Evolutionary conservation across 2,888 invertebrate species (phyloP).

Genomic region (Athetis lepigone): DNA sequence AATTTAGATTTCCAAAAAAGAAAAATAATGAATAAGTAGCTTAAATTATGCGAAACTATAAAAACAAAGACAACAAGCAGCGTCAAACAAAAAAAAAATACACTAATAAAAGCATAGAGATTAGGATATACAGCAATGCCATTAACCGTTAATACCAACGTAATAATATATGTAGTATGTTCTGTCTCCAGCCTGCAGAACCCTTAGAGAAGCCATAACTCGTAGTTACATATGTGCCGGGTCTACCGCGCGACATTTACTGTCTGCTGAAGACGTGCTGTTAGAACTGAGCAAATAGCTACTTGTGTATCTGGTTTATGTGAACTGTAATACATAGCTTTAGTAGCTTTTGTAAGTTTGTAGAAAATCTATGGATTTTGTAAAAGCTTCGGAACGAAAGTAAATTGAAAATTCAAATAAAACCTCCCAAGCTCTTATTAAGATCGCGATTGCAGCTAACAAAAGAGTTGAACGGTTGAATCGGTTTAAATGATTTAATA

Average conservation of each 20-base stretch:
- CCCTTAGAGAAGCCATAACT: constrained; percentile 33
- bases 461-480: too few relatives aligned
- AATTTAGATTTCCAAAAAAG: too few relatives aligned
- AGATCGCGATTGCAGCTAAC: too few relatives aligned
- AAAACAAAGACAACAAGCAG: too few relatives aligned
- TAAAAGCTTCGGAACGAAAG: too few relatives aligned
- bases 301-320: not conserved
- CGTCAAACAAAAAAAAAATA: too few relatives aligned
- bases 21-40: not conserved
- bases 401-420: too few relatives aligned
- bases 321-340: not conserved
- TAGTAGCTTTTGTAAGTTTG: too few relatives aligned
- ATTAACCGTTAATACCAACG: constrained; percentile 3
- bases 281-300: constrained; percentile 24
- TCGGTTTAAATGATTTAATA: too few relatives aligned
- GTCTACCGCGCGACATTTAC: constrained; percentile 30
- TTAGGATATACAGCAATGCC: constrained; percentile 1
- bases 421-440: too few relatives aligned
- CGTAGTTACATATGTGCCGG: constrained; percentile 29
- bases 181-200: constrained; percentile 14
- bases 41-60: not conserved
- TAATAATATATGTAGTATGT: not conserved
- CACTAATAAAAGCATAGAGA: not conserved
- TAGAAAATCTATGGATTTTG: too few relatives aligned
- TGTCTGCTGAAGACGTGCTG: constrained; percentile 5